Evolutionary conservation across 1,140 invertebrate species (phyloP).

Genomic region (Eciton burchellii): DNA sequence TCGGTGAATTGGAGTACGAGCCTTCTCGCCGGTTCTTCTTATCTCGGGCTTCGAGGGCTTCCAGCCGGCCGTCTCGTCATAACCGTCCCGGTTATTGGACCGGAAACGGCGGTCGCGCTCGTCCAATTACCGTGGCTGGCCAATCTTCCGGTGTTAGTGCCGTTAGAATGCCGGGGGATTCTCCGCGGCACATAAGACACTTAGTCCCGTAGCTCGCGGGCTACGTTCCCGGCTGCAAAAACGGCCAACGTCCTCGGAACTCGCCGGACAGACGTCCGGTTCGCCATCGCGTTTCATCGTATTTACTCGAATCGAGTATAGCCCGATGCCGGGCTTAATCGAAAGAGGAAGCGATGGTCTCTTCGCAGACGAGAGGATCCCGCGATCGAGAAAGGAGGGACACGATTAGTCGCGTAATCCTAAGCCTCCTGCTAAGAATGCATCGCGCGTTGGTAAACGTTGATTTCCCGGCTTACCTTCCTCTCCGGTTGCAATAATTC

Average conservation of each 20-base stretch:
- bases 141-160: constrained; percentile 60
- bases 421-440: neutral
- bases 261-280: constrained; percentile 18
- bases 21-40: constrained; percentile 41
- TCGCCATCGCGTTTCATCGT: constrained; percentile 28
- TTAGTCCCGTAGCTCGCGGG: constrained; percentile 12
- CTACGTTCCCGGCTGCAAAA: constrained; percentile 37
- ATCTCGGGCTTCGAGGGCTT: constrained; percentile 47
- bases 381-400: neutral
- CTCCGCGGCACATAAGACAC: constrained; percentile 48
- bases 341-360: neutral
- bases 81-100: constrained; percentile 67
- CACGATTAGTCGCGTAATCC: neutral
- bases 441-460: neutral
- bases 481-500: neutral
- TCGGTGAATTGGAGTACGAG: neutral
- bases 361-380: neutral
- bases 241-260: constrained; percentile 31
- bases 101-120: constrained; percentile 65
- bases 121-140: constrained; percentile 66
- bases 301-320: constrained; percentile 19
- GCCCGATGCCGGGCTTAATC: constrained; percentile 32
- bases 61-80: constrained; percentile 50
- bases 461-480: neutral
- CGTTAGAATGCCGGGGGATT: constrained; percentile 65